Percentiles rank a stretch among this genome's conserved stretches.
phyloP scores from a whole-genome alignment of 2,888 invertebrate genomes.

The Cryptocephalus moraei region DNA sequence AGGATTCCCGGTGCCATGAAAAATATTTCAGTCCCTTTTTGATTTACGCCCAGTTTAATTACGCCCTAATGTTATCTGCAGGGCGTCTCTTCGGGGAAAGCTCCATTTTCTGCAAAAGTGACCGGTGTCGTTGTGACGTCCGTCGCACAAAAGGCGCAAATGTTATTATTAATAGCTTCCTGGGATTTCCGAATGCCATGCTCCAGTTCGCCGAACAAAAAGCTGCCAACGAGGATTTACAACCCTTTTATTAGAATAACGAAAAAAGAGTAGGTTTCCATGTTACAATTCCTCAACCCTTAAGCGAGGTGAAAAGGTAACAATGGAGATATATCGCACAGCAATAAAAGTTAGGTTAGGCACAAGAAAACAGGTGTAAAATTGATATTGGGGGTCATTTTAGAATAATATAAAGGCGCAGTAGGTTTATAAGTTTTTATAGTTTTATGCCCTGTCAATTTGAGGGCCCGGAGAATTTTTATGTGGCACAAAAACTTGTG shows the following conservation, averaged over 20 bases:
- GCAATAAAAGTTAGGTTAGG: constrained; percentile 26
- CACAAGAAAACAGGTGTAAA: constrained; percentile 32
- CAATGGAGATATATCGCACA: constrained; percentile 15
- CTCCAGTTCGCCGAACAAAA: constrained; percentile 10
- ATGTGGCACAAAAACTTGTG: constrained; percentile 9
- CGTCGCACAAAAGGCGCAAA: constrained; percentile 1
- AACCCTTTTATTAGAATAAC: constrained; percentile 17
- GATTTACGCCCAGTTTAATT: no score
- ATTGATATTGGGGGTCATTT: constrained; percentile 12
- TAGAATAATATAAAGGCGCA: constrained; percentile 5
- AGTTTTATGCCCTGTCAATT: constrained; percentile 20
- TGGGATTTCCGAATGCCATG: constrained; percentile 3
- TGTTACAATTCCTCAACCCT: constrained; percentile 15
- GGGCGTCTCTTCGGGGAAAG: no score
- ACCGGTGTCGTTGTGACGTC: background rate
- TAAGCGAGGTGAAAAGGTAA: constrained; percentile 12
- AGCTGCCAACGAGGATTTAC: constrained; percentile 20
- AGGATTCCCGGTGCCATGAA: no score
- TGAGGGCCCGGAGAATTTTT: constrained; percentile 16
- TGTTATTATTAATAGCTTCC: constrained; percentile 10
- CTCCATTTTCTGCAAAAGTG: background rate
- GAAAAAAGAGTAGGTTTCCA: constrained; percentile 20
- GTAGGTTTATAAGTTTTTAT: constrained; percentile 12
- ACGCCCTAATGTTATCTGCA: no score
- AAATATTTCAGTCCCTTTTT: no score